A percentile compares a stretch with the other conserved stretches of the same genome.
phyloP scores from a whole-genome alignment of 2,113 vertebrate species.

The Gallinago paraguaiae region DNA sequence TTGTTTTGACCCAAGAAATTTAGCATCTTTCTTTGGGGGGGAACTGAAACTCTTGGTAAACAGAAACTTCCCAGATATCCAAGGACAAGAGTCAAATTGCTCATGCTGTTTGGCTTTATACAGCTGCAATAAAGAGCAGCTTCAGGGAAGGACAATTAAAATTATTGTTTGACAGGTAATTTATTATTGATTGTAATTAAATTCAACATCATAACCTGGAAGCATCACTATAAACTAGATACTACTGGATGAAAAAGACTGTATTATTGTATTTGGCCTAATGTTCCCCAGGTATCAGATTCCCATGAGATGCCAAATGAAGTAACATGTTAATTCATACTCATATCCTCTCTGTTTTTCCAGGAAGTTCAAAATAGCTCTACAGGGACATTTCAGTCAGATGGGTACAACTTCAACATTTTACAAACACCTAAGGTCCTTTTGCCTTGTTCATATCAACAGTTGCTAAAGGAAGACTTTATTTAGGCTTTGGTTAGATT shows the following conservation, averaged over 20 bases:
- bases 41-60: slow-evolving; percentile 11
- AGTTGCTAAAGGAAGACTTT: neutral
- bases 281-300: neutral
- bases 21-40: neutral
- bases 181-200: slow-evolving; percentile 1
- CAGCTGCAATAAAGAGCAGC: neutral
- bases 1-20: slow-evolving; percentile 11
- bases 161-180: neutral
- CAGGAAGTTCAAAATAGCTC: neutral
- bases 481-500: neutral
- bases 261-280: neutral
- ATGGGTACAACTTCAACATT: neutral
- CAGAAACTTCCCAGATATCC: neutral
- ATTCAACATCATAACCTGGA: neutral
- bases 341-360: neutral
- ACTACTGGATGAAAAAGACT: neutral
- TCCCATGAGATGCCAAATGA: neutral
- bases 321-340: neutral
- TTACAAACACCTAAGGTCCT: neutral
- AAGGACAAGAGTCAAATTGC: neutral
- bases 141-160: neutral
- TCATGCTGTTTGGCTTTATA: neutral
- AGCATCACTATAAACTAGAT: neutral
- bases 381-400: neutral
- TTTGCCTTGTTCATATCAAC: neutral